These are phyloP conservation scores for Metellina segmentata DNA, from an alignment of 2,888 invertebrate species.

Conservation along the genomic window DNA sequence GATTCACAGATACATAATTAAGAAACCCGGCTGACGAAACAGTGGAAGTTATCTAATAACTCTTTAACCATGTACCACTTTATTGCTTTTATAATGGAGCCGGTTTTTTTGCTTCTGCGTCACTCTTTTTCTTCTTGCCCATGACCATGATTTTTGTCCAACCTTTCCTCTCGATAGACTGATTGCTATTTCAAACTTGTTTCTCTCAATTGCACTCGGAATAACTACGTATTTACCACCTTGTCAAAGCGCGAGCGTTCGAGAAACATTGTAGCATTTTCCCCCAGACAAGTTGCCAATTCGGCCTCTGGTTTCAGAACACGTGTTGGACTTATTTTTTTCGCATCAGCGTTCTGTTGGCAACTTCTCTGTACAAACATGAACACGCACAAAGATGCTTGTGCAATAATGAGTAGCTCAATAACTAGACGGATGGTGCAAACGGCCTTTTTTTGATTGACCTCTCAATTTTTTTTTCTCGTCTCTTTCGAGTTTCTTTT, in stretches of 20 bases:
- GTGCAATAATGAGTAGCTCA: slow-evolving; percentile 45
- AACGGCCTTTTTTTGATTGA: slow-evolving; percentile 53
- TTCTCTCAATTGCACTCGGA: background rate
- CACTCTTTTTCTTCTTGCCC: background rate
- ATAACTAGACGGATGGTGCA: slow-evolving; percentile 35
- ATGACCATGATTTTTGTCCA: background rate
- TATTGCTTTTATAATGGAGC: background rate
- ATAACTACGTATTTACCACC: slow-evolving; percentile 7
- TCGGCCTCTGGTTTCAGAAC: background rate
- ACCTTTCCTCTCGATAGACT: background rate
- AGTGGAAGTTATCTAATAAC: slow-evolving; percentile 1
- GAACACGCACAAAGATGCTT: slow-evolving; percentile 16
- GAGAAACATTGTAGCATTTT: slow-evolving; percentile 25
- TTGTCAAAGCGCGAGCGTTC: background rate
- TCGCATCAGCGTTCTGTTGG: slow-evolving; percentile 11
- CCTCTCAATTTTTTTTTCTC: slow-evolving; percentile 49
- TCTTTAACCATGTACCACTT: background rate
- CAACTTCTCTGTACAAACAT: slow-evolving; percentile 31
- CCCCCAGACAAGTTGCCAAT: background rate
- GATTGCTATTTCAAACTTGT: background rate
- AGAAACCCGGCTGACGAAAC: background rate
- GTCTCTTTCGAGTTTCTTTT: slow-evolving; percentile 37
- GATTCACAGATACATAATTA: background rate
- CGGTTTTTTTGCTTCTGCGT: background rate
- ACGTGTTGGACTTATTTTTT: background rate